Base-by-base conservation (phyloP, 1,140 invertebrate genomes). In the Drosophila orosa region DNA sequence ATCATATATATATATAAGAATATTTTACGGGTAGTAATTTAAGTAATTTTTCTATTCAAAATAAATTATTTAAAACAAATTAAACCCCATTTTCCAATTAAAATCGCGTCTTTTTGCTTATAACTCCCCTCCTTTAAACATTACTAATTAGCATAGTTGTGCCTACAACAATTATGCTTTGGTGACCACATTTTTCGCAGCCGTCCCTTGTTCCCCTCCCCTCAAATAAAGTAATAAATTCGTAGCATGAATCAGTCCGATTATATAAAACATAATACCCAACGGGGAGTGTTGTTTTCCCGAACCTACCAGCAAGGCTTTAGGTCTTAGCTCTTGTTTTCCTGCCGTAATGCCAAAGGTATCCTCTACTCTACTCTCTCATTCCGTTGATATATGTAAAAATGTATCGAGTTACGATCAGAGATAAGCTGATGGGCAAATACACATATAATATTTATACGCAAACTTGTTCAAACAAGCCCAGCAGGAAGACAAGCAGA, bases 371-470 rank as follows among this genome's bases (percentile, higher is more conserved):
- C 42, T 15, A 4, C 24, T 12, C 29, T 24, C 45, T 29, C 44
- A 27, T 39, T 25, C 27, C 62, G 35, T 9, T 27, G 45, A 7
- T 48, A 39, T 74, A 83, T 74, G 52, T 77, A 73, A 59, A 65
- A 89, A 84, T 84, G 78, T 89, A 89, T 89, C 84, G 78, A 75
- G 78, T 89, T 89, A 84, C 84, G 84, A 89, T 90, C 85, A 29
- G 8, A 75, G 84, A 89, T 89, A 89, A 89, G 77, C 85, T 73
- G 77, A 65, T 78, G 80, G 68, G 80, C 85, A 90, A 89, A 89
- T 89, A 89, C 85, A 65, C 74, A 48, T 90, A 90, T 84, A 89
- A 89, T 89, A 84, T 89, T 89, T 89, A 89, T 87, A 87, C 83
- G 83, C 83, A 87, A 87, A 87, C 83, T 87, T 87, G 83, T 67